phyloP scores from a whole-genome alignment of 2,888 invertebrate species.

The Auanema freiburgensis region DNA sequence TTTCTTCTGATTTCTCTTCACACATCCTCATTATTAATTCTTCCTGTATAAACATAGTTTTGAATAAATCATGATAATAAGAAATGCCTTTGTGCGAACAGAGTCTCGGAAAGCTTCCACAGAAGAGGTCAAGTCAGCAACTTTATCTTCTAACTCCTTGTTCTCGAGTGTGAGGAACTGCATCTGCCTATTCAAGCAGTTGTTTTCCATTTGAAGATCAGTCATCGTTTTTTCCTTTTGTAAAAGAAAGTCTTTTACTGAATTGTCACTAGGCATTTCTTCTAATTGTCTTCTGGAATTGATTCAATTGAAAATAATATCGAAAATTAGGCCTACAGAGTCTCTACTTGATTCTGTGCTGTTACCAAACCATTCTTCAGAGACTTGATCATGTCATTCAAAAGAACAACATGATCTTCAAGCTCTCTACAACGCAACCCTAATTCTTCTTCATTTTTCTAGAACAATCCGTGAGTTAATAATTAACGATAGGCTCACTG shows the following conservation, averaged over 20 bases:
- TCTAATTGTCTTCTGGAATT: slow-evolving; percentile 21
- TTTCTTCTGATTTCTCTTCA: slow-evolving; percentile 43
- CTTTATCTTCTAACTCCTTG: slow-evolving; percentile 37
- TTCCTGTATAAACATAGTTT: slow-evolving; percentile 18
- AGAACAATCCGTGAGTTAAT: background rate
- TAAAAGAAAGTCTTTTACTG: slow-evolving; percentile 36
- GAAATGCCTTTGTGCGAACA: slow-evolving; percentile 47
- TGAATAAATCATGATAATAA: background rate
- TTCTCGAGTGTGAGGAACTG: slow-evolving; percentile 47
- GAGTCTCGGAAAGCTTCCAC: slow-evolving; percentile 59
- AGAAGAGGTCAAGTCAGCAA: slow-evolving; percentile 37
- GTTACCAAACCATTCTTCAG: slow-evolving; percentile 48
- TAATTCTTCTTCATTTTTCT: slow-evolving; percentile 4
- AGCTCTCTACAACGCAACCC: slow-evolving; percentile 53
- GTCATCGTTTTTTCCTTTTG: slow-evolving; percentile 47
- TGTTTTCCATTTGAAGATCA: slow-evolving; percentile 46
- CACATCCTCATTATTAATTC: slow-evolving; percentile 54
- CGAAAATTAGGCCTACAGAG: slow-evolving; percentile 34
- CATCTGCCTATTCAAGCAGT: slow-evolving; percentile 39
- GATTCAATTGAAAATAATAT: slow-evolving; percentile 3
- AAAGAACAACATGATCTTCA: slow-evolving; percentile 50
- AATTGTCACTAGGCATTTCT: slow-evolving; percentile 26
- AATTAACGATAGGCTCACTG: slow-evolving; percentile 12
- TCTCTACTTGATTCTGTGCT: slow-evolving; percentile 52
- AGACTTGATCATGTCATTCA: slow-evolving; percentile 47